Base-by-base conservation (phyloP, 1,140 invertebrate species). In the Pogonus chalceus region DNA sequence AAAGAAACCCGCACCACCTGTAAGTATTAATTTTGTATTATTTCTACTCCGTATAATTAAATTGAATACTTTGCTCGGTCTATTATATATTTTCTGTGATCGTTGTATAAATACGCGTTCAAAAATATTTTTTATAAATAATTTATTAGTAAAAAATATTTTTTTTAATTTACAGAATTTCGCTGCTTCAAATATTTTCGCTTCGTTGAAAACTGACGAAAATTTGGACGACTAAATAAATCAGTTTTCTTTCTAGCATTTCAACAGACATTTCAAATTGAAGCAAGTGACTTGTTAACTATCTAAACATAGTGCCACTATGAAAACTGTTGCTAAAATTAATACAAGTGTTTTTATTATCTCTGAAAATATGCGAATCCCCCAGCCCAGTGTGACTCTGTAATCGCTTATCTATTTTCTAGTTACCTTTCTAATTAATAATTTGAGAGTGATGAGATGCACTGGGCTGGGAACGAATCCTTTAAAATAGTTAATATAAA, bases 1-100 rank as follows among this genome's bases (percentile, higher is more conserved):
- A 23, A 62, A 67, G 52, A 62, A 66, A 56, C 60, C 60, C 10
- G 65, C 66, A 56, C 62, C 63, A 43, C 4, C 14, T 7, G 26
- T n/a, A n/a, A n/a, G n/a, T n/a, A n/a, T n/a, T n/a, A n/a, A n/a
- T n/a, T n/a, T n/a, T n/a, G n/a, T n/a, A n/a, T n/a, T n/a, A n/a
- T n/a, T n/a, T n/a, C n/a, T n/a, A n/a, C n/a, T n/a, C n/a, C n/a
- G n/a, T n/a, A n/a, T n/a, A n/a, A n/a, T n/a, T n/a, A n/a, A n/a
- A n/a, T n/a, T n/a, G n/a, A n/a, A n/a, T n/a, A n/a, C n/a, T n/a
- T n/a, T n/a, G n/a, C n/a, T n/a, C n/a, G n/a, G n/a, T n/a, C n/a
- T n/a, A n/a, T n/a, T n/a, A n/a, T n/a, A n/a, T n/a, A n/a, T n/a
- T n/a, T n/a, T n/a, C n/a, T n/a, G n/a, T n/a, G n/a, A n/a, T n/a